These are phyloP conservation scores for Propithecus coquereli DNA, from an alignment of 2,113 vertebrate genomes.

Conservation along the genomic window DNA sequence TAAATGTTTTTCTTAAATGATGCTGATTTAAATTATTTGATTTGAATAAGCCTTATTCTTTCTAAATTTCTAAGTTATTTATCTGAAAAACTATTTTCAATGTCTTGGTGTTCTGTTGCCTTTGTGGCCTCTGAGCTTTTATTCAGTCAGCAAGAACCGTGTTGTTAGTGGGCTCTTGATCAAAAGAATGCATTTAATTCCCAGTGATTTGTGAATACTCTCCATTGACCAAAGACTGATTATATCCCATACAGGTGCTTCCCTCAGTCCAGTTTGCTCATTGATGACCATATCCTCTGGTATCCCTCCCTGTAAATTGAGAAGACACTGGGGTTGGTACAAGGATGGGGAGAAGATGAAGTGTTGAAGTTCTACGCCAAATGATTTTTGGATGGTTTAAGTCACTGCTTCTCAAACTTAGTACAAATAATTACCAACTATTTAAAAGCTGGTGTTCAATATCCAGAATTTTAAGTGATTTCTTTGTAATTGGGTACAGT, in stretches of 20 bases:
- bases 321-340: neutral
- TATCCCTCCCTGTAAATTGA: neutral
- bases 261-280: neutral
- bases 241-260: neutral
- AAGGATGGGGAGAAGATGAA: neutral
- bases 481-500: neutral
- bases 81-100: slow-evolving; percentile 9
- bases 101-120: neutral
- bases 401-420: neutral
- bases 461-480: slow-evolving; percentile 9
- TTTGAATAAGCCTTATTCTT: neutral
- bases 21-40: neutral
- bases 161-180: neutral
- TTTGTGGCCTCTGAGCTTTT: slow-evolving; percentile 11
- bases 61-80: neutral
- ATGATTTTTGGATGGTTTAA: neutral
- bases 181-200: neutral
- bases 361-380: neutral
- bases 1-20: slow-evolving; percentile 7
- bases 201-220: neutral
- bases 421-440: neutral
- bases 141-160: neutral
- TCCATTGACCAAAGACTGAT: neutral
- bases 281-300: neutral
- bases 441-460: neutral